Percentiles rank a stretch among this genome's conserved stretches.
Conservation (phyloP, 1,140 invertebrate genomes). For the Saccostrea glomerata region DNA sequence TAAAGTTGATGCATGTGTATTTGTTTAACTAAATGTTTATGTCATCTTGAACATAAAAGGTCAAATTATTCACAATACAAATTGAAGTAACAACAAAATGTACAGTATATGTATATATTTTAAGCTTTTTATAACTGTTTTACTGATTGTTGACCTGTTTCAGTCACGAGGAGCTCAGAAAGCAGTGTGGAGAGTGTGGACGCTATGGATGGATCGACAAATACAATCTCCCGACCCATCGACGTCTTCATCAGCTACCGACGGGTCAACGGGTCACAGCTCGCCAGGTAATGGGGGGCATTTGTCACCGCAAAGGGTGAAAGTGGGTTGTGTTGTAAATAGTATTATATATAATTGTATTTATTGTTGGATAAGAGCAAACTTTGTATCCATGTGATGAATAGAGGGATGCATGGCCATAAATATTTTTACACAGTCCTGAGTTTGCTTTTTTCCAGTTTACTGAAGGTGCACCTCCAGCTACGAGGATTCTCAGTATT, state of each 20-base stretch:
- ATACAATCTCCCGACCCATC: constrained; percentile 55
- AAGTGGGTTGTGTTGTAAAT: neutral
- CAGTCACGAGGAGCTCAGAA: neutral
- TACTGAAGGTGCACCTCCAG: constrained; percentile 93
- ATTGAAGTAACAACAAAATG: too few species aligned
- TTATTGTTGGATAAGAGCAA: too few species aligned
- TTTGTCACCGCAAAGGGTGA: neutral
- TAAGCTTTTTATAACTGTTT: neutral
- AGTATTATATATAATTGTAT: too few species aligned
- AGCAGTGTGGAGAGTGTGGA: constrained; percentile 25
- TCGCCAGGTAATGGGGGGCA: constrained; percentile 85
- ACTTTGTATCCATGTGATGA: too few species aligned
- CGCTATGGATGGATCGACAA: constrained; percentile 36
- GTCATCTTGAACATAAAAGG: too few species aligned
- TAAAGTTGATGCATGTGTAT: too few species aligned
- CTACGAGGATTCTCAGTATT: constrained; percentile 86
- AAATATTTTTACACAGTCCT: too few species aligned
- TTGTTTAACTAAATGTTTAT: too few species aligned
- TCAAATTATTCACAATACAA: too few species aligned
- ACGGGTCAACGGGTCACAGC: constrained; percentile 97
- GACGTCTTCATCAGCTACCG: constrained; percentile 99
- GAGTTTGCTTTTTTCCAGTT: constrained; percentile 80
- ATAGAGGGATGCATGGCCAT: too few species aligned
- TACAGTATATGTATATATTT: too few species aligned
- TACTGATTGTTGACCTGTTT: neutral